A percentile compares a stretch with the other conserved stretches of the same genome.
Evolutionary conservation across 23 tunicate genomes (phyloP).

Genomic region (Diplosoma virens): DNA sequence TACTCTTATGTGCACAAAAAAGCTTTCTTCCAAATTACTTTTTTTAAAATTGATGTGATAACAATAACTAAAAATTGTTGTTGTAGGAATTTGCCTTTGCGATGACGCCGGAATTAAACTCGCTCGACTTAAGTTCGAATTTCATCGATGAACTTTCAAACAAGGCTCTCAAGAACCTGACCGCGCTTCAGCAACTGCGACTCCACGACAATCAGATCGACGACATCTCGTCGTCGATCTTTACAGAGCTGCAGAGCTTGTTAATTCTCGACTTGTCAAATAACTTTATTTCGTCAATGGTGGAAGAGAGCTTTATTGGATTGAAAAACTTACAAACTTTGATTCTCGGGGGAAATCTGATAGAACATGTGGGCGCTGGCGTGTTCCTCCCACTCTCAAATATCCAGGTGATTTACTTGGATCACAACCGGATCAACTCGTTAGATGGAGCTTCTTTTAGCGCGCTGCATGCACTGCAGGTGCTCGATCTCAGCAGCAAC

Average conservation of each 20-base stretch:
- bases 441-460: background rate
- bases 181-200: background rate
- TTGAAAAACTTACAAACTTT: background rate
- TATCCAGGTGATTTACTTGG: background rate
- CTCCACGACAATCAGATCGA: background rate
- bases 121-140: slow-evolving; percentile 1
- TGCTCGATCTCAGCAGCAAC: background rate
- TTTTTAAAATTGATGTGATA: background rate
- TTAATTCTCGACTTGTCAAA: slow-evolving; percentile 2
- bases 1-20: too few relatives aligned
- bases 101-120: background rate
- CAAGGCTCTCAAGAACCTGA: background rate
- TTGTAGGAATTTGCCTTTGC: background rate
- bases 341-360: background rate
- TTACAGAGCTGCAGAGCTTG: background rate
- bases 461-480: background rate
- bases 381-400: background rate
- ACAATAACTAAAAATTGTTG: background rate
- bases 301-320: background rate
- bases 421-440: background rate
- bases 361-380: background rate
- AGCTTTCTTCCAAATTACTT: too few relatives aligned
- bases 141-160: background rate
- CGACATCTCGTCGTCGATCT: background rate
- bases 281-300: background rate